Conservation (phyloP, 2,797 vertebrate genomes). For the Rhynchonycteris naso region DNA sequence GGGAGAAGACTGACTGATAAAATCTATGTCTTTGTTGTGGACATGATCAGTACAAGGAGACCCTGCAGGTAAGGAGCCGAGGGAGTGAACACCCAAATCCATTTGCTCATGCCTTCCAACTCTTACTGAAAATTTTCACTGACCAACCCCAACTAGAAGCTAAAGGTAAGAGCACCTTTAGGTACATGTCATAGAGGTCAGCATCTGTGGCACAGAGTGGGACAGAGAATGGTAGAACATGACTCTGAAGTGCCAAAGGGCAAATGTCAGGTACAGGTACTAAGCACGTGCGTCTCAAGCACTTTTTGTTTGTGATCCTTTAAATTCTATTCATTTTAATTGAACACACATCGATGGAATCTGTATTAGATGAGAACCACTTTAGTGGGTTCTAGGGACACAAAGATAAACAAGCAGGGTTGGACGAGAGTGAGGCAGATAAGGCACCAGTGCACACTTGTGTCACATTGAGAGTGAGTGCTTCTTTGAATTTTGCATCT, state of each 20-base stretch:
- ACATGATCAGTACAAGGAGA: not conserved
- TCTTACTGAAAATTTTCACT: not conserved
- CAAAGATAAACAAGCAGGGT: not conserved
- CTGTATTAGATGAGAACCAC: not conserved
- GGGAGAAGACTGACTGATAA: not conserved
- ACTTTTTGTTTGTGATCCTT: not conserved
- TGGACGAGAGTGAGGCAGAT: not conserved
- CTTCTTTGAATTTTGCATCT: not conserved
- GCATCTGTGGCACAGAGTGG: not conserved
- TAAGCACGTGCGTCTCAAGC: not conserved
- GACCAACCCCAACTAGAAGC: not conserved
- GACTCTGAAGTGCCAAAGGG: not conserved
- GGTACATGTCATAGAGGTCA: not conserved
- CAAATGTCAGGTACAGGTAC: not conserved
- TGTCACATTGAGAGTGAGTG: not conserved
- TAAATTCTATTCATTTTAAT: slow-evolving; percentile 5
- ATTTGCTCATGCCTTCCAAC: not conserved
- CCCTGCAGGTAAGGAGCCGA: not conserved
- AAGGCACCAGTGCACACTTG: not conserved
- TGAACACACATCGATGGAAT: not conserved
- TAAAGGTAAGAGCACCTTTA: not conserved
- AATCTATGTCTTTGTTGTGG: not conserved
- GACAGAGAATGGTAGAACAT: not conserved
- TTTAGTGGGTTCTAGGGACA: not conserved
- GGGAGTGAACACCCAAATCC: not conserved